These are phyloP conservation scores for Sphaerodactylus townsendi DNA, from an alignment of 2,113 vertebrate genomes.

Conservation along the genomic window DNA sequence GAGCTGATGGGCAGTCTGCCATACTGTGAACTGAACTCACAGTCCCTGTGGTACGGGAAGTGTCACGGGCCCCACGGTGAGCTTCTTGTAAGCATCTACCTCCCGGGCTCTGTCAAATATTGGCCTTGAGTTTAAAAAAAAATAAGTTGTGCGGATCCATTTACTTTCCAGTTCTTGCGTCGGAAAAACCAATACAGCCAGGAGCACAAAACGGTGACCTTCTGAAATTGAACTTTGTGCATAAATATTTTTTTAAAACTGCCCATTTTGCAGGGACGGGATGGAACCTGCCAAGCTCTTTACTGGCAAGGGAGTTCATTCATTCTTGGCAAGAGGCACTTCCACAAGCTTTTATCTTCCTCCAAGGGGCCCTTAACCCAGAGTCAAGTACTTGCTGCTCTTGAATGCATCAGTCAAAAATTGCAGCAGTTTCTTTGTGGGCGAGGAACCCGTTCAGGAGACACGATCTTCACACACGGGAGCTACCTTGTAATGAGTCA, in stretches of 20 bases:
- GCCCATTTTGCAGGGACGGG: constrained; percentile 31
- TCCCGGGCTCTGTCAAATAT: background rate
- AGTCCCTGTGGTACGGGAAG: too few species aligned
- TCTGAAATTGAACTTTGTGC: constrained; percentile 25
- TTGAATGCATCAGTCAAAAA: constrained; percentile 43
- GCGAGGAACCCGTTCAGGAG: background rate
- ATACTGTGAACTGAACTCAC: too few species aligned
- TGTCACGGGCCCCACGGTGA: too few species aligned
- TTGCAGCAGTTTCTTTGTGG: constrained; percentile 28
- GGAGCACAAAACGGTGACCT: constrained; percentile 24
- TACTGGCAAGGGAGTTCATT: constrained; percentile 23
- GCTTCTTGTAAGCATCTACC: background rate
- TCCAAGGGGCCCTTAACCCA: constrained; percentile 38
- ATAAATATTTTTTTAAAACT: constrained; percentile 50
- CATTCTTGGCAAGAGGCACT: constrained; percentile 48
- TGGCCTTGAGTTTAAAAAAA: background rate
- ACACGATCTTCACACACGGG: too few species aligned
- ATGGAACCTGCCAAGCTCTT: constrained; percentile 41
- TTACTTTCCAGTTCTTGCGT: constrained; percentile 11
- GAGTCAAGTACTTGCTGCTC: constrained; percentile 45
- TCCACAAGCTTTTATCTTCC: constrained; percentile 48
- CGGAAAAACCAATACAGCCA: background rate
- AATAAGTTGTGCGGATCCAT: constrained; percentile 15
- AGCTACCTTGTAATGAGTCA: too few species aligned
- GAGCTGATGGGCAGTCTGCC: too few species aligned